Conservation (phyloP, 2,888 invertebrate species). For the Pherbina coryleti region DNA sequence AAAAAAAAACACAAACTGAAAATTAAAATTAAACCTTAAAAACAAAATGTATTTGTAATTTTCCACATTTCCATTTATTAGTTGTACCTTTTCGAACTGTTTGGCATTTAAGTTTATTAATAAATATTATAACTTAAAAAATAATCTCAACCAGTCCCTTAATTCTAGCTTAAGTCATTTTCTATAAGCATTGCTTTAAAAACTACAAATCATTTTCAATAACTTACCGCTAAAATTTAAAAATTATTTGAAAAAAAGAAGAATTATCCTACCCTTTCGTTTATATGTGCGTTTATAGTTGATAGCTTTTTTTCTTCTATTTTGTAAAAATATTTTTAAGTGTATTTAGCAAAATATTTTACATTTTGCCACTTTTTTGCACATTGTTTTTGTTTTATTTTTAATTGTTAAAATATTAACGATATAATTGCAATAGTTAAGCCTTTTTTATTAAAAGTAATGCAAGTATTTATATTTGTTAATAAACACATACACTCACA, state of each 20-base stretch:
- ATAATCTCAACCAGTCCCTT: background rate
- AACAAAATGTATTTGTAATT: background rate
- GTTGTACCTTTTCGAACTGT: background rate
- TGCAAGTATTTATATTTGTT: background rate
- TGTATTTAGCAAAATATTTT: conserved; percentile 9
- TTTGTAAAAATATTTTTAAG: conserved; percentile 14
- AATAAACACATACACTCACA: background rate
- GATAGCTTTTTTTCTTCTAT: background rate
- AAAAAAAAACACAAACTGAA: background rate
- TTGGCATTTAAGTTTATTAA: background rate
- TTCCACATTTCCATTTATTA: conserved; percentile 14
- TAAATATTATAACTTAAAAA: background rate
- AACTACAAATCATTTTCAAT: too few species aligned
- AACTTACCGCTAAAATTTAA: too few species aligned
- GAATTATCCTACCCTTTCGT: background rate
- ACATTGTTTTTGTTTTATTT: conserved; percentile 10
- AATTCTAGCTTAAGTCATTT: background rate
- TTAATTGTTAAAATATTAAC: background rate
- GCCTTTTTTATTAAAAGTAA: background rate
- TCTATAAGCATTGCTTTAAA: background rate
- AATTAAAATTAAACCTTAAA: background rate
- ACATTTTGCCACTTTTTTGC: conserved; percentile 13
- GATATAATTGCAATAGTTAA: conserved; percentile 14
- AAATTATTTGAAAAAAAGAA: background rate
- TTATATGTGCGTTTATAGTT: conserved; percentile 1